A percentile compares a stretch with the other conserved stretches of the same genome.
Conservation (phyloP, 2,113 vertebrate genomes). For the Balaenoptera acutorostrata region DNA sequence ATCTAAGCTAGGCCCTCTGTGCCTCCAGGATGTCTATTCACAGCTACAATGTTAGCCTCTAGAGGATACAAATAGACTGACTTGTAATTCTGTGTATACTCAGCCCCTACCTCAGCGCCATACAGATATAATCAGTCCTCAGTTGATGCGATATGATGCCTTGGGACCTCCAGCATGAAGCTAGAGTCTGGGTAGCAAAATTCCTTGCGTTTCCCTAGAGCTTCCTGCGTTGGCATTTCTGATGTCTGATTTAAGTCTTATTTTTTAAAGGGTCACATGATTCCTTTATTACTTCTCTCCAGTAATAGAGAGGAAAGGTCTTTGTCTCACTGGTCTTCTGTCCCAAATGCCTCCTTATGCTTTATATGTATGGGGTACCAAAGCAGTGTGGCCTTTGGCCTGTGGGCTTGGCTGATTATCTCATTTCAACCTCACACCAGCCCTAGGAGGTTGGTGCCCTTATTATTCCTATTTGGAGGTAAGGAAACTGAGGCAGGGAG, state of each 20-base stretch:
- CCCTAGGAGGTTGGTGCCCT: neutral
- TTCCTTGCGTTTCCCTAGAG: neutral
- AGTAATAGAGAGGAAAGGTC: neutral
- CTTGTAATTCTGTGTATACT: neutral
- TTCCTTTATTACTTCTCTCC: neutral
- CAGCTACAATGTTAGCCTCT: neutral
- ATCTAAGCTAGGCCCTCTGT: neutral
- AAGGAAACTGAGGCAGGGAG: neutral
- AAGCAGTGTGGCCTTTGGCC: neutral
- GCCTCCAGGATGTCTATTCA: neutral
- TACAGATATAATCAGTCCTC: neutral
- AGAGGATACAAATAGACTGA: neutral
- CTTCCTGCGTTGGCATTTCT: neutral
- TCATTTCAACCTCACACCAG: neutral
- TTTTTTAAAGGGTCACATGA: neutral
- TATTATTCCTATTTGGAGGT: neutral
- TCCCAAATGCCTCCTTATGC: neutral
- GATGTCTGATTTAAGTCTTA: neutral
- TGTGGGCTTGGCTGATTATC: neutral
- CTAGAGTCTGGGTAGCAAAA: neutral
- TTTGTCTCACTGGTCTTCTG: neutral
- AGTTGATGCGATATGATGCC: neutral
- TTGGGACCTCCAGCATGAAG: neutral
- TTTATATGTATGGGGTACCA: neutral
- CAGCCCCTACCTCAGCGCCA: neutral